Conservation (phyloP, 2,888 invertebrate genomes). For the Pseudanteris insignis region DNA sequence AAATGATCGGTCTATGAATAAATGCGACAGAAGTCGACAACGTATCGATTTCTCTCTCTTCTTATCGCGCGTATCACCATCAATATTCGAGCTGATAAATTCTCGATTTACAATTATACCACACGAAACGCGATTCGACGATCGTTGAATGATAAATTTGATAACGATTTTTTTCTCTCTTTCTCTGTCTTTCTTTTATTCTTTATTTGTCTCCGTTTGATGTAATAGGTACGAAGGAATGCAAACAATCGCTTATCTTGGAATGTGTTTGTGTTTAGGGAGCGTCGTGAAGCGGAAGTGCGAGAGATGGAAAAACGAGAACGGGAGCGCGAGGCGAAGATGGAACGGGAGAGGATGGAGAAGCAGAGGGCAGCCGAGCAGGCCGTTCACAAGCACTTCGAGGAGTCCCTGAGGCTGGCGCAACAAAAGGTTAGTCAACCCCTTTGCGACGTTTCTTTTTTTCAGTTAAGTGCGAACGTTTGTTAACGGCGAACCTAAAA, state of each 20-base stretch:
- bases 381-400: constrained; percentile 88
- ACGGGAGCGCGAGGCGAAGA: constrained; percentile 61
- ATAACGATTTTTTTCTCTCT: no score
- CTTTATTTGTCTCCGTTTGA: no score
- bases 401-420: constrained; percentile 82
- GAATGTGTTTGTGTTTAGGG: constrained; percentile 62
- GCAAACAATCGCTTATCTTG: constrained; percentile 24
- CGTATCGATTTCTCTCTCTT: no score
- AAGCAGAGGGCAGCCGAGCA: constrained; percentile 71
- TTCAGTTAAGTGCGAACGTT: constrained; percentile 28
- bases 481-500: constrained; percentile 1
- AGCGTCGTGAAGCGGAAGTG: constrained; percentile 76
- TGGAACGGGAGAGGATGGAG: constrained; percentile 70
- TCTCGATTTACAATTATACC: no score
- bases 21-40: no score
- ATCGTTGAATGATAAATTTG: no score
- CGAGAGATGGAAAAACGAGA: constrained; percentile 72
- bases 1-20: no score
- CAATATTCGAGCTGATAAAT: no score
- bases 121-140: constrained; percentile 4
- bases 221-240: neutral
- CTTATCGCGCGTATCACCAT: no score
- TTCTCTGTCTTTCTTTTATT: no score
- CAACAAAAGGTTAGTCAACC: constrained; percentile 76
- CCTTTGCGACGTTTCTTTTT: constrained; percentile 31